Evolutionary conservation across 2,113 vertebrate genomes (phyloP), one percentile per base, ranked within the genome.

Genomic region (Dicaeum eximium): DNA sequence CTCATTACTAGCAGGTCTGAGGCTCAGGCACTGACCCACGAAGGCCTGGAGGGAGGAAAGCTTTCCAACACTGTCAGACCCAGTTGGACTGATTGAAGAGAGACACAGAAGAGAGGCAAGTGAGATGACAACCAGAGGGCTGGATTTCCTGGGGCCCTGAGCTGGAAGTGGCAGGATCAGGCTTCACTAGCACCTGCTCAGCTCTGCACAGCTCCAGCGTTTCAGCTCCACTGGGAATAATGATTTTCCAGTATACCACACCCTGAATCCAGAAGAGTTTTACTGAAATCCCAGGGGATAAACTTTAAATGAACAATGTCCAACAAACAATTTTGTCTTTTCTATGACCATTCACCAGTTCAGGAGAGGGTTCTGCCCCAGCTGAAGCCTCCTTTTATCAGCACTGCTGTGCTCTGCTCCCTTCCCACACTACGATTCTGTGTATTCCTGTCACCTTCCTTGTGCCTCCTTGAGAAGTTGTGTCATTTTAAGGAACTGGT

Each of bases 1-100:
- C 48, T 96, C 80, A 84, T 96, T 95, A 78, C 38, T 23, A 92
- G 89, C 65, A 81, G 93, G 65, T 92, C 51, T 91, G 51, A 62
- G 65, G 31, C 90, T 95, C 0, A 0, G 56, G 65, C 90, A 86
- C 72, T 96, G 96, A 95, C 93, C 95, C 93, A 80, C 2, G 0
- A 65, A 91, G 69, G 84, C 72, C 77, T 84, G 84, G 64, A 89
- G 89, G 92, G 69, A 89, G 35, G 56, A 88, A 94, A 91, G 72
- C 23, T 92, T 89, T 91, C 86, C 86, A 73, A 30, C 1, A 0
- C 78, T 89, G 65, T 64, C 72, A 92, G 73, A 78, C 42, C 30
- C 80, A 79, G 56, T 35, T 74, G 84, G 60, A 60, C 50, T 9
- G 2, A 71, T 7, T 54, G 72, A 86, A 73, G 72, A 66, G 86